Evolutionary conservation across 2,797 vertebrate species (phyloP), one percentile per base, ranked within the genome.

Genomic region (Allobates femoralis): DNA sequence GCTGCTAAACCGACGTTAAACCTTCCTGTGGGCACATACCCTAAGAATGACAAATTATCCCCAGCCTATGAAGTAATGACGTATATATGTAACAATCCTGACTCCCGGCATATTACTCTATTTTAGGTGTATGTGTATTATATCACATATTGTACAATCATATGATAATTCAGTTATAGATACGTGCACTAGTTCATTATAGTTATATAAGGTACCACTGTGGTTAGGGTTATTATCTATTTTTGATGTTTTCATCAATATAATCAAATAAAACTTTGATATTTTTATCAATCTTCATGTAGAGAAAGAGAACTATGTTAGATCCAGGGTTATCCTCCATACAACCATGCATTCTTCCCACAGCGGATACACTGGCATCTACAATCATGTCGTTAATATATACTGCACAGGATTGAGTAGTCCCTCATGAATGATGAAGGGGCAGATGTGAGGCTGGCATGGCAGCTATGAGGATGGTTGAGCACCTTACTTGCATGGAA

Each of bases 361-460:
- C 26, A 74, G 30, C 7, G 55, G 53, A 78, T 83, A 32, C 53
- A 56, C 23, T 84, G 66, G 75, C 73, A 84, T 62, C 46, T 66
- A 83, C 69, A 83, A 78, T 32, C 21, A 8, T n/a, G 18, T 30
- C 18, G 18, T 32, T 2, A 23, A 83, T 83, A 50, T 56, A 50
- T n/a, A 83, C 55, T 77, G 56, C 23, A 77, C 60, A 86, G 67
- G 71, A 32, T 77, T 58, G 79, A 76, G 37, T n/a, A 76, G 60
- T 77, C 60, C 66, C 76, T n/a, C 71, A 64, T 32, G 19, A 69
- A 23, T 75, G 53, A 34, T 32, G 28, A 67, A 37, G 50, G 73
- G 50, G 8, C 55, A 60, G 62, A 64, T 26, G 11, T 58, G 53
- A 56, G 28, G 12, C 8, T 5, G n/a, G 30, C 18, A 73, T 73